Evolutionary conservation across 2,888 invertebrate species (phyloP).

Genomic region (Agonopterix subpropinquella): DNA sequence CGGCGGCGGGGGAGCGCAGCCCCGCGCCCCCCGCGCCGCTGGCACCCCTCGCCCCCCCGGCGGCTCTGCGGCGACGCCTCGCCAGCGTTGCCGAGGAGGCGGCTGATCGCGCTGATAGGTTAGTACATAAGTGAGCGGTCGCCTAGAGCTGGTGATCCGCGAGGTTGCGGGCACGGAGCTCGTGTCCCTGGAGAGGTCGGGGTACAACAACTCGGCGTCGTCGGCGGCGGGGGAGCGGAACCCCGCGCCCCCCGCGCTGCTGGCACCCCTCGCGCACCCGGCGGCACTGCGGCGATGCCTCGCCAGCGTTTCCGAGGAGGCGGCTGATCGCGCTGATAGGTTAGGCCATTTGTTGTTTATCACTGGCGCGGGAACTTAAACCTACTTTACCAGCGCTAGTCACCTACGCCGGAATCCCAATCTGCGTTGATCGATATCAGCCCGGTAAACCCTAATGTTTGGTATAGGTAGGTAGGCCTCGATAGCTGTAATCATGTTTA

Average conservation of each 20-base stretch:
- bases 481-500: no score
- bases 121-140: constrained; percentile 46
- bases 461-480: no score
- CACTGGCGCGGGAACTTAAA: no score
- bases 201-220: constrained; percentile 89
- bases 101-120: constrained; percentile 77
- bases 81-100: constrained; percentile 86
- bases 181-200: constrained; percentile 87
- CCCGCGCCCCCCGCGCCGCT: constrained; percentile 66
- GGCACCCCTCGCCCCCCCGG: constrained; percentile 51
- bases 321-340: constrained; percentile 77
- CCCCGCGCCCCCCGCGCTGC: constrained; percentile 66
- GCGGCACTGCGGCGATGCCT: constrained; percentile 80
- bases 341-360: constrained; percentile 14
- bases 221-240: constrained; percentile 84
- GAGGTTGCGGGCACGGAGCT: constrained; percentile 87
- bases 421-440: no score
- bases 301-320: constrained; percentile 85
- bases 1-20: constrained; percentile 83
- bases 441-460: no score
- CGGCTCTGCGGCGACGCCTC: constrained; percentile 79
- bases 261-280: constrained; percentile 41
- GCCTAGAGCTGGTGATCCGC: constrained; percentile 84
- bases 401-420: no score
- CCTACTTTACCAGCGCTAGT: no score